phyloP scores from a whole-genome alignment of 1,140 invertebrate species.

The Eufriesea mexicana region DNA sequence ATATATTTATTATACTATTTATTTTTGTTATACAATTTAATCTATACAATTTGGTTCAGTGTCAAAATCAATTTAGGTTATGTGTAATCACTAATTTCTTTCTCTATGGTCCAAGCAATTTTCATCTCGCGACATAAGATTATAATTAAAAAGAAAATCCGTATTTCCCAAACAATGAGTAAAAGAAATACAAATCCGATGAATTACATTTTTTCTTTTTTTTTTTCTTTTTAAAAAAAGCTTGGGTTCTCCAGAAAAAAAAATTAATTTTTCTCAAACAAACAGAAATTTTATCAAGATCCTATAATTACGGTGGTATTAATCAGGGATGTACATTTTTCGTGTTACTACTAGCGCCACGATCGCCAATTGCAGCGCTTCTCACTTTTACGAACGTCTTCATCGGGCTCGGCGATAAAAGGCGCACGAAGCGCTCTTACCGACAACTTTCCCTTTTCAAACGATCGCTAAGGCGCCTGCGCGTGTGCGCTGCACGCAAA shows the following conservation, averaged over 20 bases:
- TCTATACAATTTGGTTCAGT: no score
- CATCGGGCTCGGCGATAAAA: slow-evolving; percentile 16
- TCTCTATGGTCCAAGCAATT: no score
- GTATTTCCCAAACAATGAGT: no score
- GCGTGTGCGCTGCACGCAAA: slow-evolving; percentile 36
- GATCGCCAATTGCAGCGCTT: background rate
- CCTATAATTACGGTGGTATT: background rate
- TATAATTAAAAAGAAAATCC: no score
- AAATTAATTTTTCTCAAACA: background rate
- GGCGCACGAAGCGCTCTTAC: slow-evolving; percentile 14
- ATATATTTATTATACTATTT: no score
- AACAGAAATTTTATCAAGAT: background rate
- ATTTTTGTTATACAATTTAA: no score
- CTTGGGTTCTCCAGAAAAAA: background rate
- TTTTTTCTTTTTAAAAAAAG: no score
- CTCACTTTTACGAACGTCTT: slow-evolving; percentile 1
- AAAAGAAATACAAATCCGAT: no score
- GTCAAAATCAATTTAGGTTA: no score
- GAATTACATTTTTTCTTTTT: no score
- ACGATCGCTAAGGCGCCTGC: slow-evolving; percentile 21
- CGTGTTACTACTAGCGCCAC: background rate
- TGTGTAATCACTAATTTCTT: no score
- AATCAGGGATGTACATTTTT: background rate
- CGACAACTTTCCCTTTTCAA: slow-evolving; percentile 58
- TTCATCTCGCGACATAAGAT: no score